These are phyloP conservation scores for Ctenoplectra terminalis DNA, from an alignment of 1,140 invertebrate species.

Conservation along the genomic window DNA sequence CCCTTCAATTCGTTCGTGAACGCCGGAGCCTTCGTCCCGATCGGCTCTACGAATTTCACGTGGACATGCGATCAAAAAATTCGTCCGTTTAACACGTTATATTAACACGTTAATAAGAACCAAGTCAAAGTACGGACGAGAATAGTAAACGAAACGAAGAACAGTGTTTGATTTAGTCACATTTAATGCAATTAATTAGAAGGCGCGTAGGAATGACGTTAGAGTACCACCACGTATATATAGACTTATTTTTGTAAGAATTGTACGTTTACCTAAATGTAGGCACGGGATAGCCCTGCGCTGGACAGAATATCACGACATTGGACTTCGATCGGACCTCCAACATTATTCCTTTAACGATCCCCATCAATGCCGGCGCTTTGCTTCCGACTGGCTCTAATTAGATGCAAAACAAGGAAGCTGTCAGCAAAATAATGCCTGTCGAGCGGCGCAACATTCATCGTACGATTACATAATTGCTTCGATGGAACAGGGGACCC, in stretches of 20 bases:
- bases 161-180: conserved; percentile 24
- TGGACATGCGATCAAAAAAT: conserved; percentile 26
- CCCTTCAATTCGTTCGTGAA: conserved; percentile 82
- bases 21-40: conserved; percentile 87
- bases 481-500: conserved; percentile 54
- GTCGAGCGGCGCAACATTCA: not conserved
- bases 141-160: not conserved
- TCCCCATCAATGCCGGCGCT: conserved; percentile 82
- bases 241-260: not conserved
- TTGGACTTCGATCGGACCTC: conserved; percentile 68
- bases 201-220: not conserved
- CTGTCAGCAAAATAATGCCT: conserved; percentile 34
- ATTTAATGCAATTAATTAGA: conserved; percentile 12
- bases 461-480: conserved; percentile 17
- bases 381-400: conserved; percentile 84
- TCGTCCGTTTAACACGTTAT: not conserved
- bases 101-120: conserved; percentile 17
- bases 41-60: conserved; percentile 84
- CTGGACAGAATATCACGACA: conserved; percentile 76
- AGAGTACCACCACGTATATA: not conserved
- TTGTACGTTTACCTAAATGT: conserved; percentile 75
- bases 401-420: conserved; percentile 52
- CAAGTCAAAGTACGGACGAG: not conserved
- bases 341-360: conserved; percentile 79
- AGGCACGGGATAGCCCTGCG: conserved; percentile 80